Conservation (phyloP, 2,797 vertebrate genomes). For the Sebastes oblongus region DNA sequence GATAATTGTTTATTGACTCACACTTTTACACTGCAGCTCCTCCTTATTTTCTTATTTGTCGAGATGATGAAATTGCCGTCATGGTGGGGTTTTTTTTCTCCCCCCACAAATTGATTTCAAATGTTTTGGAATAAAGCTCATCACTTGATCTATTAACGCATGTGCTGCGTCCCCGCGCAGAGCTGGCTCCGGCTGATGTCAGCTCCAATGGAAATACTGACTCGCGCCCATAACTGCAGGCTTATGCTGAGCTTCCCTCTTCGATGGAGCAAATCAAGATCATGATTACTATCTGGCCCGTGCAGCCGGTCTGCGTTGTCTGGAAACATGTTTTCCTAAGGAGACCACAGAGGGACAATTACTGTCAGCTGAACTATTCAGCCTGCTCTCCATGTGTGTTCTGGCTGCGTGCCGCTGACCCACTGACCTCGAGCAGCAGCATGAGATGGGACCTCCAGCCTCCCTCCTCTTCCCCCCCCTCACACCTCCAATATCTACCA, state of each 20-base stretch:
- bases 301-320: constrained; percentile 68
- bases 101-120: constrained; percentile 1
- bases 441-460: constrained; percentile 63
- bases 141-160: constrained; percentile 31
- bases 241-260: constrained; percentile 59
- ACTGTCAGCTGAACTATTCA: constrained; percentile 77
- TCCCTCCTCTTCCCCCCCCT: constrained; percentile 11
- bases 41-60: neutral
- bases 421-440: constrained; percentile 74
- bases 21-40: neutral
- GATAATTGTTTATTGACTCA: neutral
- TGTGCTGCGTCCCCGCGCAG: constrained; percentile 1
- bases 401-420: constrained; percentile 76
- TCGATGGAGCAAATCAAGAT: constrained; percentile 75
- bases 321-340: constrained; percentile 79
- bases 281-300: constrained; percentile 76
- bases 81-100: neutral
- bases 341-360: constrained; percentile 78
- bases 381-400: constrained; percentile 77
- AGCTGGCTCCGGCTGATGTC: constrained; percentile 47
- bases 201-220: constrained; percentile 67
- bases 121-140: constrained; percentile 34
- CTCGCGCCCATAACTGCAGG: constrained; percentile 55
- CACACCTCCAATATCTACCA: constrained; percentile 8
- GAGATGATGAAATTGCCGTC: neutral